Base-by-base conservation (phyloP, 2,888 invertebrate species). In the Leptarthrus brevirostris region DNA sequence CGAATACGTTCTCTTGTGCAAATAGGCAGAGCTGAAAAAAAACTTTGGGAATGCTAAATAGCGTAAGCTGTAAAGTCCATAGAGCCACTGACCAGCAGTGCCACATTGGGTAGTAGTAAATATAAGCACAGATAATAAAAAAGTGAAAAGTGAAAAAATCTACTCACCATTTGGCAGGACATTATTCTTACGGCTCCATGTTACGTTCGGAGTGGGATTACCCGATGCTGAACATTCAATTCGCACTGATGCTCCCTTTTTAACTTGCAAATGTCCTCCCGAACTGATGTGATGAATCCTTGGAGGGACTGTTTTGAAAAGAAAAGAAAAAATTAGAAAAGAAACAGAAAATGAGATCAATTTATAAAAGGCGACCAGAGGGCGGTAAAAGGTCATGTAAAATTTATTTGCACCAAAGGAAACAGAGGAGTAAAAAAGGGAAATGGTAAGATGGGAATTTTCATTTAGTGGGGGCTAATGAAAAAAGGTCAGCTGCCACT, bases 171-270 rank as follows among this genome's bases (percentile, higher is more conserved):
- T 84, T 81, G 85, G 85, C 78, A 85, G 80, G 81, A 84, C 83
- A 81, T 85, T 85, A 80, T 85, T 85, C 80, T 85, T 85, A 79
- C 85, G 83, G 87, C 90, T 88, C 94, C 94, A 94, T 74, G 90
- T 88, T 81, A 94, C 90, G 82, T 90, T 89, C 66, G 94, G 93
- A 76, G 91, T 91, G 64, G 94, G 94, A 86, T 92, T 92, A 78
- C 92, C 92, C 77, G 90, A 89, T 79, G 91, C 91, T 79, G 90
- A 91, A 83, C 93, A 94, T 83, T 92, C 91, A 80, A 93, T 87
- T 76, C 92, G 91, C 78, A 93, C 91, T 75, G 91, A 89, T 70
- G 91, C 91, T 74, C 93, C 93, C 66, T 91, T 91, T 82, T 92
- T 89, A 79, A 89, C 90, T 83, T 89, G 89, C 79, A 90, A 87